phyloP scores from a whole-genome alignment of 2,888 invertebrate species.

The Digitonthophagus gazella region DNA sequence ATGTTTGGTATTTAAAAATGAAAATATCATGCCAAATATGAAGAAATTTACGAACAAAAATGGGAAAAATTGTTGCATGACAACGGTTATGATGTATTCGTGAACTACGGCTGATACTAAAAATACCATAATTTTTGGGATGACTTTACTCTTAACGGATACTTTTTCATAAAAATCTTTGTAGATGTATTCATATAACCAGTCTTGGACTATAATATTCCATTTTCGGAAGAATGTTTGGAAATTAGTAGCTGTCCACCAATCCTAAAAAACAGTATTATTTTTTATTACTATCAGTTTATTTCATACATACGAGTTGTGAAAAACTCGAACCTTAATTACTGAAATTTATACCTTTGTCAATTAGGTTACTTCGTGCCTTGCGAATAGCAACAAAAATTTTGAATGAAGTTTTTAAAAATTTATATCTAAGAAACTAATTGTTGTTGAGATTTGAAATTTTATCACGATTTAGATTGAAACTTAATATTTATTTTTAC shows the following conservation, averaged over 20 bases:
- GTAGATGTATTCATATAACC: slow-evolving; percentile 89
- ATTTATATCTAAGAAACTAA: no score
- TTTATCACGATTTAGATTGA: no score
- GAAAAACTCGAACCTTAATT: no score
- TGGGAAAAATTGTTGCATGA: slow-evolving; percentile 86
- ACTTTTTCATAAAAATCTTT: slow-evolving; percentile 60
- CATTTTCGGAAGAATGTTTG: slow-evolving; percentile 86
- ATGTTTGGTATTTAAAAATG: slow-evolving; percentile 55
- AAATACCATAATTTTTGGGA: slow-evolving; percentile 67
- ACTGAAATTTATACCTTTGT: no score
- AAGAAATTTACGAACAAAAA: slow-evolving; percentile 78
- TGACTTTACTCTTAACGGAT: slow-evolving; percentile 49
- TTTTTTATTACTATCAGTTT: no score
- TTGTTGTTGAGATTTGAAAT: no score
- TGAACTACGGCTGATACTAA: slow-evolving; percentile 82
- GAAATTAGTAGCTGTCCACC: slow-evolving; percentile 91
- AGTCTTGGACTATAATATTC: slow-evolving; percentile 94
- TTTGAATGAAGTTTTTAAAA: no score
- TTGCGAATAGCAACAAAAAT: no score
- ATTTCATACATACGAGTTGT: no score
- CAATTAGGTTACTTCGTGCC: no score
- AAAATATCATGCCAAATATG: slow-evolving; percentile 61
- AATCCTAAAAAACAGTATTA: slow-evolving; percentile 73
- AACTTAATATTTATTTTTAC: no score
- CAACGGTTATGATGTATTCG: slow-evolving; percentile 78